Evolutionary conservation across 1,140 invertebrate genomes (phyloP), one percentile per base, ranked within the genome.

Genomic region (Drosophila punjabiensis): DNA sequence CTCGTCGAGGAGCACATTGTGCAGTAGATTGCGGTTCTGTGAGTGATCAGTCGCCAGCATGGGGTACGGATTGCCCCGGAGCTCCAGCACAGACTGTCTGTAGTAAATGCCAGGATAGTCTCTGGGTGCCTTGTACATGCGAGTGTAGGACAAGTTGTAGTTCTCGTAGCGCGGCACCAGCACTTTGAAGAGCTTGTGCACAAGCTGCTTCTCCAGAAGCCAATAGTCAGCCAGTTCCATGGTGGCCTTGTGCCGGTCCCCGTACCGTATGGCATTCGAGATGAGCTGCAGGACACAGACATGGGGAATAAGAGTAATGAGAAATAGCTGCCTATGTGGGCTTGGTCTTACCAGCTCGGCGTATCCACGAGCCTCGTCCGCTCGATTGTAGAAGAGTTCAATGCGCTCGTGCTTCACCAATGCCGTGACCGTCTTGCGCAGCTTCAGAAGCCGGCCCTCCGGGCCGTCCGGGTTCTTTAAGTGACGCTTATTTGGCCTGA

Each of bases 141-240:
- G 95, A 30, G 98, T 98, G 87, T 95, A 98, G 3, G 96, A 95
- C 9, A 94, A 92, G 39, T 94, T 94, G 79, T 94, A 96, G 81
- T 96, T 95, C 88, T 97, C 94, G 94, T 95, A 99, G 59, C 97
- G 94, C 13, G 98, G 98, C 24, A 96, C 97, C 18, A 98, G 93
- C 18, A 98, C 98, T 95, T 99, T 98, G 83, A 99, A 99, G 43
- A 99, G 93, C 94, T 99, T 99, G 82, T 98, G 97, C 7, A 99
- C 94, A 14, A 98, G 93, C 93, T 98, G 96, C 89, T 98, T 98
- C 80, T 99, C 98, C 59, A 96, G 80, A 43, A 99, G 93, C 97
- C 97, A 99, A 93, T 95, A 98, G 92, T 97, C 95, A 20, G 98
- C 98, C 92, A 96, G 94, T 81, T 98, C 97, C 98, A 99, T 98